phyloP scores from a whole-genome alignment of 2,888 invertebrate genomes.

The Germaria angustata region DNA sequence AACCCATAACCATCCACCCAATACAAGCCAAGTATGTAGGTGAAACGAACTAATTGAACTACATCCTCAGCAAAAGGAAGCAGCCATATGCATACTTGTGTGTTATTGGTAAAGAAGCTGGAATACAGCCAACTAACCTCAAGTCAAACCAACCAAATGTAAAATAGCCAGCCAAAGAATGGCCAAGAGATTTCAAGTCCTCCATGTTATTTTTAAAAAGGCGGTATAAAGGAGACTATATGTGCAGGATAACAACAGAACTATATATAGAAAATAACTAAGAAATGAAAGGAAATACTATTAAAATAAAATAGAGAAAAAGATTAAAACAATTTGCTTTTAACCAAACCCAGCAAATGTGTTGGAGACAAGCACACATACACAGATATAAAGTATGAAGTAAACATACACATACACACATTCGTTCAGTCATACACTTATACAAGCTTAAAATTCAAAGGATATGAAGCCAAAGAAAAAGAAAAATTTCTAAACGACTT shows the following conservation, averaged over 20 bases:
- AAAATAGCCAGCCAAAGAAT: constrained; percentile 60
- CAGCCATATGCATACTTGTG: constrained; percentile 38
- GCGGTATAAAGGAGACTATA: constrained; percentile 61
- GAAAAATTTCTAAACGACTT: constrained; percentile 41
- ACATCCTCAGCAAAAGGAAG: constrained; percentile 15
- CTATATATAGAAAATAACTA: background rate
- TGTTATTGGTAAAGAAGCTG: constrained; percentile 74
- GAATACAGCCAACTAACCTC: constrained; percentile 70
- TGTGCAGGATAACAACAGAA: constrained; percentile 47
- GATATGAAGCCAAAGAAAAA: constrained; percentile 51
- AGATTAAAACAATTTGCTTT: constrained; percentile 59
- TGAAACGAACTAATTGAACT: background rate
- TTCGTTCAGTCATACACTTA: background rate
- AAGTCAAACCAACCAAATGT: constrained; percentile 70
- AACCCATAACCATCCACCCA: background rate
- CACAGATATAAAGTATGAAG: too few species aligned
- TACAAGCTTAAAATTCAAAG: constrained; percentile 10
- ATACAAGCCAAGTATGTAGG: background rate
- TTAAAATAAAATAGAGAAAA: constrained; percentile 74
- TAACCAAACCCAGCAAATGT: constrained; percentile 54
- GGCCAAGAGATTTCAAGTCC: constrained; percentile 64
- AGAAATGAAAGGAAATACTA: constrained; percentile 56
- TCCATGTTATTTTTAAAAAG: constrained; percentile 38
- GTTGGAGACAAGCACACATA: background rate
- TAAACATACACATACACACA: background rate